Evolutionary conservation across 2,888 invertebrate species (phyloP).

Genomic region (Antitype chi): DNA sequence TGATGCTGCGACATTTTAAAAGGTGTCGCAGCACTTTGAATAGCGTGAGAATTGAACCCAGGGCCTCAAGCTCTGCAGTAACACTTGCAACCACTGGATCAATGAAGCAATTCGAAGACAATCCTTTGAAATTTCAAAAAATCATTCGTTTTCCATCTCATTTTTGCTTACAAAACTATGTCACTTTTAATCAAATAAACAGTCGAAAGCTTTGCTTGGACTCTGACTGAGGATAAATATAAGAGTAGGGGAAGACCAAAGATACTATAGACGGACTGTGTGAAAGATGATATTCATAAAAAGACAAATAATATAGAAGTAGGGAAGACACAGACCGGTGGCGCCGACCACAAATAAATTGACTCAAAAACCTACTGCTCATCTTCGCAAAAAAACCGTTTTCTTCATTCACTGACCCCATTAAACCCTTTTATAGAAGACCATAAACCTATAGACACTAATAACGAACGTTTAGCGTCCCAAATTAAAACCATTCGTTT

Average conservation of each 20-base stretch:
- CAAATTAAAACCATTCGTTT: slow-evolving; percentile 60
- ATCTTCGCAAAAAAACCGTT: not conserved
- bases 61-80: not conserved
- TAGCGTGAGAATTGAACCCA: not conserved
- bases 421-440: slow-evolving; percentile 19
- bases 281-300: too few relatives aligned
- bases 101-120: not conserved
- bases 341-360: not conserved
- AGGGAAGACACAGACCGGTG: not conserved
- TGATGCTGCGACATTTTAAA: too few relatives aligned
- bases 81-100: not conserved
- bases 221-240: not conserved
- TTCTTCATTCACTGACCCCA: not conserved
- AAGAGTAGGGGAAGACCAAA: not conserved
- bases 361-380: not conserved
- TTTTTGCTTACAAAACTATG: not conserved
- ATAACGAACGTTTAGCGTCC: slow-evolving; percentile 34
- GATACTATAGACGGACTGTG: too few relatives aligned
- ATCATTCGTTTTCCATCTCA: not conserved
- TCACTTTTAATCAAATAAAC: not conserved
- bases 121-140: not conserved
- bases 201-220: not conserved
- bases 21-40: too few relatives aligned
- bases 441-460: slow-evolving; percentile 24
- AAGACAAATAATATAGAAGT: not conserved